Base-by-base conservation (phyloP, 1,140 invertebrate species). In the Plodia interpunctella region DNA sequence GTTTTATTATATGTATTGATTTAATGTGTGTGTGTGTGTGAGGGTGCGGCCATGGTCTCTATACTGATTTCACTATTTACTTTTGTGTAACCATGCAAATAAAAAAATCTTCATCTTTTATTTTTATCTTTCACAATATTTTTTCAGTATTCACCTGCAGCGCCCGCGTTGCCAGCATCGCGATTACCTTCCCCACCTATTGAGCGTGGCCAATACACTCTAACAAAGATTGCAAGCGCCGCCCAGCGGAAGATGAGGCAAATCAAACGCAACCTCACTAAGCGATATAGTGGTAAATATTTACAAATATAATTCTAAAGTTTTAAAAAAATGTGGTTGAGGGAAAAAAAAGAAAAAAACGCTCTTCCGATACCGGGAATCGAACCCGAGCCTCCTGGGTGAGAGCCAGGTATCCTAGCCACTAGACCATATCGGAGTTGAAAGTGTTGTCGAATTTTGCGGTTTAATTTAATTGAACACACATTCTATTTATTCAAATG, bases 121-220 rank as follows among this genome's bases (percentile, higher is more conserved):
- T 25, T 25, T 25, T 25, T 25, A 25, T 25, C 6, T 59, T n/a
- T n/a, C n/a, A n/a, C n/a, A n/a, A n/a, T 57, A 44, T 55, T 50
- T 50, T 80, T 83, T 17, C 76, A 84, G 81, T 75, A 72, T 30
- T 50, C 69, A 19, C 66, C 72, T 25, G 54, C 71, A n/a, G 70
- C 72, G 83, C 90, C 83, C 60, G 87, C 61, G 65, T 86, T 93
- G 55, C 88, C 88, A 0, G 90, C 92, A 65, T 88, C 90, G 30
- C 86, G 91, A 58, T 76, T 93, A 20, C 93, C 92, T 2, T 90
- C 91, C 20, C 91, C 92, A 17, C 91, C 92, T 3, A 71, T 83
- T 54, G 76, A 81, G 0, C 90, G 87, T 20, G 91, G 90, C 53
- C 90, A 90, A 28, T 91, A 92, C 63, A 93, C 92, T 2, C 89